Evolutionary conservation across 2,113 vertebrate genomes (phyloP).

Genomic region (Epinephelus moara): DNA sequence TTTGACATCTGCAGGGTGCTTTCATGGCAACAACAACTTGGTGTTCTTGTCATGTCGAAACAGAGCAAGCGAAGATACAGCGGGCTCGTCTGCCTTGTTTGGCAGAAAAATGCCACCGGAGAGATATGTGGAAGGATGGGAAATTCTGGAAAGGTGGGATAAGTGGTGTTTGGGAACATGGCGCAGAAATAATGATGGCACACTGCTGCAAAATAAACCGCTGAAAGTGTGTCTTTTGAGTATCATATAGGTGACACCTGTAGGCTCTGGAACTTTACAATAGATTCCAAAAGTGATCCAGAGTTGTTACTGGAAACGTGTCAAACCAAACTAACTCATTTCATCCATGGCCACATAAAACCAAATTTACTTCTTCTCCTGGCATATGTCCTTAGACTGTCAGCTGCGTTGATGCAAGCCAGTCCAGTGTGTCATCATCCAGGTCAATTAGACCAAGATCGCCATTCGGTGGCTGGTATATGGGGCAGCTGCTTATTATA

Average conservation of each 20-base stretch:
- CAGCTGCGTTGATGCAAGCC: too few species aligned
- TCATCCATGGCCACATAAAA: too few species aligned
- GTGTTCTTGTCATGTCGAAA: constrained; percentile 21
- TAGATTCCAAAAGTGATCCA: neutral
- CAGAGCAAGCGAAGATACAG: neutral
- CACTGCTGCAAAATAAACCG: neutral
- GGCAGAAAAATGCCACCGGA: neutral
- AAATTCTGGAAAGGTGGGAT: neutral
- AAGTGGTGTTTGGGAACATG: neutral
- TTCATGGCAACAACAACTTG: constrained; percentile 20
- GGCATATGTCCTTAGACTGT: too few species aligned
- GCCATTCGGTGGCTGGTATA: too few species aligned
- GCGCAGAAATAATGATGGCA: neutral
- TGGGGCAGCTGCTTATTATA: too few species aligned
- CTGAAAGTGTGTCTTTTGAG: neutral
- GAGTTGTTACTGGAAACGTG: neutral
- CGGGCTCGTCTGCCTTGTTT: neutral
- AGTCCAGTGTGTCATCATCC: too few species aligned
- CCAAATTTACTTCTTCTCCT: neutral
- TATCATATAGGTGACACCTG: neutral
- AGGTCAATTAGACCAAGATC: too few species aligned
- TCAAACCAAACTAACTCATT: neutral
- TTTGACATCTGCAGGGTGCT: constrained; percentile 18
- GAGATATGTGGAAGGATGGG: neutral
- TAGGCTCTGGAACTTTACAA: neutral